Evolutionary conservation across 2,888 invertebrate genomes (phyloP).

Genomic region (Mactromeris polynyma): DNA sequence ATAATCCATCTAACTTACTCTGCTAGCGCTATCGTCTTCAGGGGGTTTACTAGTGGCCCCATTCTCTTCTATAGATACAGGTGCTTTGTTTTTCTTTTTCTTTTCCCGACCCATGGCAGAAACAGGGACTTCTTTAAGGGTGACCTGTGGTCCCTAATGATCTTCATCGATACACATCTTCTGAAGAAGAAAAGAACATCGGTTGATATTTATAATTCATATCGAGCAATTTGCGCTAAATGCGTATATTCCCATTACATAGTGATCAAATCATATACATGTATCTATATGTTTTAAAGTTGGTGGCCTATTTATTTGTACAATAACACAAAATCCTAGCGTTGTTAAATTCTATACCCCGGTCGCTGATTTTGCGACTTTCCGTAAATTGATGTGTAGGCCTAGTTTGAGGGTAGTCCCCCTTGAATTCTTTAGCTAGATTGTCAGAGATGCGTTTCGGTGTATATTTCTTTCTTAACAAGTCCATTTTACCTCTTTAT

Average conservation of each 20-base stretch:
- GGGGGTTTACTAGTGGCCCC: not conserved
- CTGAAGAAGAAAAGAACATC: not conserved
- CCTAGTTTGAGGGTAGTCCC: too few relatives aligned
- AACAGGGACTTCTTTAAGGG: not conserved
- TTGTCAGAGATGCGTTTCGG: too few relatives aligned
- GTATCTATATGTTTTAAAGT: too few relatives aligned
- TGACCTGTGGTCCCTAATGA: not conserved
- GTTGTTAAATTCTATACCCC: too few relatives aligned
- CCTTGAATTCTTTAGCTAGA: too few relatives aligned
- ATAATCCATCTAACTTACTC: not conserved
- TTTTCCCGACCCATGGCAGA: constrained; percentile 36
- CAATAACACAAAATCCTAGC: too few relatives aligned
- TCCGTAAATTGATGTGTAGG: too few relatives aligned
- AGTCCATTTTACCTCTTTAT: too few relatives aligned
- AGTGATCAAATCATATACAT: not conserved
- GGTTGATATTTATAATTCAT: not conserved
- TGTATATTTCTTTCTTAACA: too few relatives aligned
- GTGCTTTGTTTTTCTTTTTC: constrained; percentile 14
- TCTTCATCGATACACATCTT: not conserved
- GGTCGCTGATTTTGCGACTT: too few relatives aligned
- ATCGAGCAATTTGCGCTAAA: not conserved
- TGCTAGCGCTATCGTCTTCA: constrained; percentile 19
- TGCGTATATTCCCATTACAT: not conserved
- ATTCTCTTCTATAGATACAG: constrained; percentile 36
- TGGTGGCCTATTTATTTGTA: too few relatives aligned